Evolutionary conservation across 2,888 invertebrate genomes (phyloP).

Genomic region (Diarsia brunnea): DNA sequence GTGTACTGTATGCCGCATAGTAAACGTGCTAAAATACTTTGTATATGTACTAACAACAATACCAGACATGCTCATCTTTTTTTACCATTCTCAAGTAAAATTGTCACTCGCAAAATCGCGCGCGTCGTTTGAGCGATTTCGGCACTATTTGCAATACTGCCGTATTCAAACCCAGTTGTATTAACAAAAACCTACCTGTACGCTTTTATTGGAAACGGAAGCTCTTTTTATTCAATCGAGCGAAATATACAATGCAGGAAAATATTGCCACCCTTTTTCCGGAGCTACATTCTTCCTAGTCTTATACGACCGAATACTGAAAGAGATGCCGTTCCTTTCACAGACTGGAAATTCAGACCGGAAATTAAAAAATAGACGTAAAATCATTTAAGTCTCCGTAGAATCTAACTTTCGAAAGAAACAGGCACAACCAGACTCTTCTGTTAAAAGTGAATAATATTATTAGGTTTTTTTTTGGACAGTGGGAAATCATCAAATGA

Average conservation of each 20-base stretch:
- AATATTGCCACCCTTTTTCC: neutral
- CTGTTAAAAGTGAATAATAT: neutral
- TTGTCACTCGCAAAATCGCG: neutral
- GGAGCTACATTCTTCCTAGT: neutral
- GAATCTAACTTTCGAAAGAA: neutral
- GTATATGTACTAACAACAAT: conserved; percentile 18
- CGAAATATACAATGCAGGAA: neutral
- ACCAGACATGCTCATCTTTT: conserved; percentile 17
- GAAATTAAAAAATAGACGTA: neutral
- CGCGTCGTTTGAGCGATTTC: neutral
- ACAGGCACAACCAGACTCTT: neutral
- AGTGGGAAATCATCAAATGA: no score
- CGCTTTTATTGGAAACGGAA: neutral
- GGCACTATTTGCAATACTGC: neutral
- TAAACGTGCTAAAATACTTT: conserved; percentile 45
- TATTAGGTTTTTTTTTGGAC: no score
- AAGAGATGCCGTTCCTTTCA: neutral
- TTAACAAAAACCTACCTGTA: neutral
- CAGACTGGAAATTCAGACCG: no score
- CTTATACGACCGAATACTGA: neutral
- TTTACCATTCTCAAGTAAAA: neutral
- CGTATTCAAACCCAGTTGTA: neutral
- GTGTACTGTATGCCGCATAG: conserved; percentile 17
- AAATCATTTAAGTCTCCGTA: conserved; percentile 6
- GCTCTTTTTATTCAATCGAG: conserved; percentile 5